Base-by-base conservation (phyloP, 2,888 invertebrate species). In the Conus canariensis region DNA sequence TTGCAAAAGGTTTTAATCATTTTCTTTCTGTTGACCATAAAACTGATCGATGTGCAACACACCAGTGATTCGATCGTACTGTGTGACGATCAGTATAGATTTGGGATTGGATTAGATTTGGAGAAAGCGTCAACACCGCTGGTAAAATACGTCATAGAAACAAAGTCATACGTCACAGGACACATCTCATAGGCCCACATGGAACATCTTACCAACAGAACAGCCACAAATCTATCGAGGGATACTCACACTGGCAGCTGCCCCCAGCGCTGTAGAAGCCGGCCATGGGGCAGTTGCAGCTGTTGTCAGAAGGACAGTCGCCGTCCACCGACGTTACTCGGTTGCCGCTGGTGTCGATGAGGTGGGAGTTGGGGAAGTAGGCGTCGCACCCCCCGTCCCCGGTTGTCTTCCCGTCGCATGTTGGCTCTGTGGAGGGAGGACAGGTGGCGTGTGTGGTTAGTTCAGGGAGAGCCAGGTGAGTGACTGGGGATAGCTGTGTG, bases 221-320 rank as follows among this genome's bases (percentile, higher is more conserved):
- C 45, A 45, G 4, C 45, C 45, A 45, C 45, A 45, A 45, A 3
- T 45, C 45, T 45, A 30, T 30, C 30, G 45, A 22, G 22, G n/a
- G 5, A 5, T 58, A 90, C 93, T 82, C 89, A 93, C 93, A 91
- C 88, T 85, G 80, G 88, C 93, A 93, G 14, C 90, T 86, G 14
- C 86, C 88, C 8, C 91, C 92, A n/a, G 74, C 77, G 16, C 88
- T 80, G 88, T 92, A 93, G 86, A 93, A 93, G 5, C 93, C 93
- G 56, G 89, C 89, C 58, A 91, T 92, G 56, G 92, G 91, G 85
- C 89, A 85, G n/a, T 56, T 90, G 85, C 93, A 93, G 14, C 16
- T 80, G 16, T 91, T 89, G 45, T 92, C 92, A 4, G 70, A 45
- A n/a, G 22, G 56, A 85, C 93, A 93, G 16, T 60, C 70, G 14